These are phyloP conservation scores for Macrostomum lignano DNA, from an alignment of 1,140 invertebrate species.

Conservation along the genomic window DNA sequence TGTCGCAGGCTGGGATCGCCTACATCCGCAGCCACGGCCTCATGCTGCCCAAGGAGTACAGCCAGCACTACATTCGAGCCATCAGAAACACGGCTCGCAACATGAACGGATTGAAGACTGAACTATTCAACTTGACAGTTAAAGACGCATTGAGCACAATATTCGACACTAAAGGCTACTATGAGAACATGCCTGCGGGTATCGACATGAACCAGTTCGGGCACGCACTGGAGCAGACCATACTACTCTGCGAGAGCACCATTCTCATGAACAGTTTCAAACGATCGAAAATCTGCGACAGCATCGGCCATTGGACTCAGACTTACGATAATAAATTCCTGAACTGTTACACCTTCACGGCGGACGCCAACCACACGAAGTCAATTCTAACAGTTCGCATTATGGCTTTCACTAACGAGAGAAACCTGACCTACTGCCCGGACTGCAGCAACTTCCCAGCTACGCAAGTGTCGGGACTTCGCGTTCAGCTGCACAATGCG, in stretches of 20 bases:
- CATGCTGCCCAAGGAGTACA: too few species aligned
- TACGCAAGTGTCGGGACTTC: neutral
- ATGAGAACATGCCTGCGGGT: neutral
- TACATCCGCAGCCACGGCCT: neutral
- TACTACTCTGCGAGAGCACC: neutral
- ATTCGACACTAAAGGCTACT: too few species aligned
- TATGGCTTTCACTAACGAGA: neutral
- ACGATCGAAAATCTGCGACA: neutral
- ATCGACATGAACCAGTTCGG: neutral
- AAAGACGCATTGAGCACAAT: too few species aligned
- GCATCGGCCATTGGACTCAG: neutral
- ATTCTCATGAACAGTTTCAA: neutral
- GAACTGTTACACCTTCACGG: conserved; percentile 1
- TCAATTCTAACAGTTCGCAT: neutral
- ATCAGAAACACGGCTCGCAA: neutral
- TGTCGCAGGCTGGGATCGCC: neutral
- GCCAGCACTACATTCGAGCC: too few species aligned
- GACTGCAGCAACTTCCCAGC: neutral
- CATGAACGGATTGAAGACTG: neutral
- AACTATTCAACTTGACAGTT: neutral
- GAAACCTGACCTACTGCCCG: neutral
- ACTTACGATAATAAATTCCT: neutral
- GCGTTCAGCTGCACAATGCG: neutral
- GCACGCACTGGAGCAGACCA: neutral
- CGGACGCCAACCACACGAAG: neutral